phyloP scores from a whole-genome alignment of 2,888 invertebrate species.

The Drosophila mulleri region DNA sequence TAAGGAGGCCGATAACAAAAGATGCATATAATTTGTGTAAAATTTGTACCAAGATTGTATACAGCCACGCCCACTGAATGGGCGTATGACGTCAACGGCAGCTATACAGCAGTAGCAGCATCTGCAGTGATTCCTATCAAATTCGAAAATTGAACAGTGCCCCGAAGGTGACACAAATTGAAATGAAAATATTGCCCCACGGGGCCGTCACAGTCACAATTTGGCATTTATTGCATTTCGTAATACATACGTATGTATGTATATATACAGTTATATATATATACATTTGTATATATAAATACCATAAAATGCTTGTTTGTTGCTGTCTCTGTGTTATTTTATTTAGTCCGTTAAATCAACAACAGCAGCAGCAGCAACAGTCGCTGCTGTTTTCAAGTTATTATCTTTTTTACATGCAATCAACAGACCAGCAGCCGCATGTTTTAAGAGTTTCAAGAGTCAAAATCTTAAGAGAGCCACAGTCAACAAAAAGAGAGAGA shows the following conservation, averaged over 20 bases:
- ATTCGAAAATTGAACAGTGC: conserved; percentile 41
- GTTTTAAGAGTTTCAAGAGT: conserved; percentile 59
- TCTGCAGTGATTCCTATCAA: conserved; percentile 47
- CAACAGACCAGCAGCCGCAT: conserved; percentile 46
- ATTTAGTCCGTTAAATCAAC: conserved; percentile 50
- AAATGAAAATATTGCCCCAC: conserved; percentile 49
- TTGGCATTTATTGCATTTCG: conserved; percentile 64
- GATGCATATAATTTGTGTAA: conserved; percentile 45
- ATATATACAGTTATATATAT: not conserved
- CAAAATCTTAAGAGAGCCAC: conserved; percentile 39
- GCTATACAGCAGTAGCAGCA: conserved; percentile 1
- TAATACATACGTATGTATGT: conserved; percentile 16
- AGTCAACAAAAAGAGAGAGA: conserved; percentile 6
- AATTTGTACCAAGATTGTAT: conserved; percentile 26
- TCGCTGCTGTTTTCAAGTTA: conserved; percentile 28
- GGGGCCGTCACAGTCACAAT: conserved; percentile 36
- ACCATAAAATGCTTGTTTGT: conserved; percentile 42
- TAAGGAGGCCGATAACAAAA: conserved; percentile 33
- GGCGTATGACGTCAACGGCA: conserved; percentile 45
- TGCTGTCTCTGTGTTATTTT: conserved; percentile 35
- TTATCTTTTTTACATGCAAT: conserved; percentile 57
- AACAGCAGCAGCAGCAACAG: conserved; percentile 34
- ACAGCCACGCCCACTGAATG: conserved; percentile 22
- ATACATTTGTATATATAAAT: conserved; percentile 22
- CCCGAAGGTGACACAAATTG: conserved; percentile 63